Evolutionary conservation across 2,797 vertebrate species (phyloP), one percentile per base, ranked within the genome.

Genomic region (Lemur catta): DNA sequence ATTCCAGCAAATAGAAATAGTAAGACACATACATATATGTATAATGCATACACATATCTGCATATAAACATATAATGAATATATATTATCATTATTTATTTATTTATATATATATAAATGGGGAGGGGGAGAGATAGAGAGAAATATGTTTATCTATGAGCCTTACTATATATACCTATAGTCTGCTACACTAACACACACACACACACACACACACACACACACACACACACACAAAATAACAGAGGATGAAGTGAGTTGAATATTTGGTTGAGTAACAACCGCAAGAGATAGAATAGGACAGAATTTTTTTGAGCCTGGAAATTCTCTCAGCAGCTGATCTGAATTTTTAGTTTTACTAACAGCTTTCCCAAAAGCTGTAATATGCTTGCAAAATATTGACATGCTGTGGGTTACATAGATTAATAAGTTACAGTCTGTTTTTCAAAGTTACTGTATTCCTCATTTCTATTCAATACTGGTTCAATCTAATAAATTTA

Each of bases 391-490:
- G 2, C 65, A 59, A 95, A 86, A 93, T n/a, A 12, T 26, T 84
- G 74, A 69, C 33, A 50, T 65, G 4, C 26, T 78, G 4, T 78
- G 10, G 17, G 13, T 74, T 91, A 35, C 78, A 86, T 93, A 92
- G 13, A 87, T 78, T 50, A 84, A 71, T 85, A 84, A 84, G 22
- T 43, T 85, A 35, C 1, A 94, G 59, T 87, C 18, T 63, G 10
- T 57, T 89, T 84, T 63, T 18, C 55, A 86, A 72, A 72, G 33
- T 80, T 61, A 65, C 4, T 63, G 2, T 35, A 50, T 76, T 71
- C 89, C 63, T 82, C n/a, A 84, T 72, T 87, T 97, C 43, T 87
- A 50, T 72, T 84, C 28, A 55, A 71, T 79, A 91, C 8, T 7
- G 26, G 30, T 35, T 95, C 57, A 69, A 71, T 74, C 50, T 84